Evolutionary conservation across 2,113 vertebrate species (phyloP).

Genomic region (Haplochromis vanheusdeni): DNA sequence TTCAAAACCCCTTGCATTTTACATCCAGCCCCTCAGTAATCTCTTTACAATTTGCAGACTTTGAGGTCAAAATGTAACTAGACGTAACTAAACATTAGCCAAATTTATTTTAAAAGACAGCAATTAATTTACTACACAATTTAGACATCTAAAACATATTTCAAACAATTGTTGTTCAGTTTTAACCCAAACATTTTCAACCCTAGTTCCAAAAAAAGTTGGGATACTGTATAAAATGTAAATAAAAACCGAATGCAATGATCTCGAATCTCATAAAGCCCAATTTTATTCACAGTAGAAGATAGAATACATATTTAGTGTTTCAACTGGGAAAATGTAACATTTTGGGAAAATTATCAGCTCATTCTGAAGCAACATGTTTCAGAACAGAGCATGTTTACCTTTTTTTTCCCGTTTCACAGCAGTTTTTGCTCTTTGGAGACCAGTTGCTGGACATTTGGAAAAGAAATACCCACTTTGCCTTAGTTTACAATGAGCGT

Average conservation of each 20-base stretch:
- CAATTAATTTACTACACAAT: not conserved
- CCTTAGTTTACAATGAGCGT: not conserved
- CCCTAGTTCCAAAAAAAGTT: not conserved
- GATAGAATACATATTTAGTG: not conserved
- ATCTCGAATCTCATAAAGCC: not conserved
- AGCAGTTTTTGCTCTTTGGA: not conserved
- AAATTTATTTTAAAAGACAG: not conserved
- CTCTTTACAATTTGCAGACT: not conserved
- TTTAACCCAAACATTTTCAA: not conserved
- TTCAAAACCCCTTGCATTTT: not conserved
- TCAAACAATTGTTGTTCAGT: not conserved
- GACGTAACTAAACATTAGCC: not conserved
- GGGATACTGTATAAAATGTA: not conserved
- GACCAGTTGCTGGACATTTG: not conserved
- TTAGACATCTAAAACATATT: not conserved
- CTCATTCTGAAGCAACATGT: not conserved
- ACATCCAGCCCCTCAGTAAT: not conserved
- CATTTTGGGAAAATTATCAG: not conserved
- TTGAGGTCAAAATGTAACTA: not conserved
- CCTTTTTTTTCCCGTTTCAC: accelerated
- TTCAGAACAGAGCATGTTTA: not conserved
- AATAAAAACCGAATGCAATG: not conserved
- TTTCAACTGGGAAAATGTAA: not conserved
- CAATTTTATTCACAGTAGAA: not conserved
- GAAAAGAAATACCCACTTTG: not conserved